A percentile compares a stretch with the other conserved stretches of the same genome.
phyloP scores from a whole-genome alignment of 1,140 invertebrate genomes.

The Telenomus remus region DNA sequence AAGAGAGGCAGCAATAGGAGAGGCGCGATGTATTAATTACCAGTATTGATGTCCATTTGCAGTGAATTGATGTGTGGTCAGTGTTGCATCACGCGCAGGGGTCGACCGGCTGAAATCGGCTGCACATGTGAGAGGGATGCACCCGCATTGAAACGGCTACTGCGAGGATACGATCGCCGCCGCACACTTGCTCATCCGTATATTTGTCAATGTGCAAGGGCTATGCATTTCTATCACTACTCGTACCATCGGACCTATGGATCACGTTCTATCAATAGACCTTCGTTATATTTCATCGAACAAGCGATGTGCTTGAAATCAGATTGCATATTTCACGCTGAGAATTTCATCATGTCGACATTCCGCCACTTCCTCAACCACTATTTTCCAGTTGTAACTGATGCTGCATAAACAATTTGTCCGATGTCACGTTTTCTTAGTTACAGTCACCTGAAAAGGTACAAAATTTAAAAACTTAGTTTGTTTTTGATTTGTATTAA shows the following conservation, averaged over 20 bases:
- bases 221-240: slow-evolving; percentile 54
- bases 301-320: slow-evolving; percentile 46
- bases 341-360: slow-evolving; percentile 21
- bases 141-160: slow-evolving; percentile 62
- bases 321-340: slow-evolving; percentile 43
- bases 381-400: not conserved
- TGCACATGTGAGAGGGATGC: slow-evolving; percentile 64
- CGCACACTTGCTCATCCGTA: slow-evolving; percentile 16
- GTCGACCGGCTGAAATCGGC: slow-evolving; percentile 69
- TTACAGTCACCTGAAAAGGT: not conserved
- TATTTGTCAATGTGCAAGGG: slow-evolving; percentile 47
- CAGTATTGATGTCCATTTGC: slow-evolving; percentile 77
- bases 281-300: slow-evolving; percentile 55
- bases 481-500: too few relatives aligned
- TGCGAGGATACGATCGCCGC: slow-evolving; percentile 48
- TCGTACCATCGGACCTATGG: slow-evolving; percentile 46
- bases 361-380: slow-evolving; percentile 6
- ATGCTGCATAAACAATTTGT: slow-evolving; percentile 6
- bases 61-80: slow-evolving; percentile 77
- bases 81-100: slow-evolving; percentile 74
- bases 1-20: slow-evolving; percentile 47
- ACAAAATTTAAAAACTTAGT: too few relatives aligned
- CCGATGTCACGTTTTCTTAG: not conserved
- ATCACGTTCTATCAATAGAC: slow-evolving; percentile 56
- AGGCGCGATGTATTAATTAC: slow-evolving; percentile 77